phyloP scores from a whole-genome alignment of 2,888 invertebrate genomes.

The Scrobipalpa costella region DNA sequence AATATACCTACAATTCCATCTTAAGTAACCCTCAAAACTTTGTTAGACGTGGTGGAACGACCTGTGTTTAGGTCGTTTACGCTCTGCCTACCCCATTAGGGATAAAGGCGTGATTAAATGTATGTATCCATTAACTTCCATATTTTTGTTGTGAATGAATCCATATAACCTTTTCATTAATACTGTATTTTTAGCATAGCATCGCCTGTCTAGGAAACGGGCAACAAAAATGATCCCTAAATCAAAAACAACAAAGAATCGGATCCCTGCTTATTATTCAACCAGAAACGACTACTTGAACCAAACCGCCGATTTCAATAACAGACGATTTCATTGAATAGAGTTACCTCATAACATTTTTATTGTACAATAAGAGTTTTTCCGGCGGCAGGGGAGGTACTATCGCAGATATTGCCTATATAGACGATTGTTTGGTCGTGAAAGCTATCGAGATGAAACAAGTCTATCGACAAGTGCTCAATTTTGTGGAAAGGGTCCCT shows the following conservation, averaged over 20 bases:
- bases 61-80: no score
- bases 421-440: conserved; percentile 51
- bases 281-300: conserved; percentile 63
- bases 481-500: conserved; percentile 21
- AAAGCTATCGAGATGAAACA: conserved; percentile 31
- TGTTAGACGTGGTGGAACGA: no score
- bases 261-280: conserved; percentile 57
- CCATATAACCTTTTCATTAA: no score
- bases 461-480: conserved; percentile 27
- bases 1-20: no score
- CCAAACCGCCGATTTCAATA: conserved; percentile 74
- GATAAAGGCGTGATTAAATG: no score
- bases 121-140: no score
- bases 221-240: conserved; percentile 35
- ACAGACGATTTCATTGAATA: conserved; percentile 75
- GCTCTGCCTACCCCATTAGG: no score
- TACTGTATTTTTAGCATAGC: not conserved
- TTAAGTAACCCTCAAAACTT: no score
- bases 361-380: conserved; percentile 75
- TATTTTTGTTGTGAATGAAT: no score
- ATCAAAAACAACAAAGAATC: conserved; percentile 56
- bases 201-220: not conserved
- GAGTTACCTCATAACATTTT: conserved; percentile 79
- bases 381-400: conserved; percentile 50
- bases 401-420: conserved; percentile 68